Evolutionary conservation across 1,140 invertebrate species (phyloP).

Genomic region (Aphelenchoides avenae): DNA sequence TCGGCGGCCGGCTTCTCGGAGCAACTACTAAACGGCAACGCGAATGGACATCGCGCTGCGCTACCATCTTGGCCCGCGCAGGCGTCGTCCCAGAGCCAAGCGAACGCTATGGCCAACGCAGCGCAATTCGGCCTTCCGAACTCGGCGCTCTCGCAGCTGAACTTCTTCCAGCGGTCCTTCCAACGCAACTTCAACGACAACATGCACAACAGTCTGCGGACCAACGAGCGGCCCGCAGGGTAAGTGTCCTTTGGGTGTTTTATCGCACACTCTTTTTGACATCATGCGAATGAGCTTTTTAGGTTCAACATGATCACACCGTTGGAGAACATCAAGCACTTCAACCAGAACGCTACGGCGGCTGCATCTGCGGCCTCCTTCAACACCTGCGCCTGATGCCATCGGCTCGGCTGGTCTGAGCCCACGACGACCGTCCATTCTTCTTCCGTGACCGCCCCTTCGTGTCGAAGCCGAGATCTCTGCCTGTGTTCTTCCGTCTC

Average conservation of each 20-base stretch:
- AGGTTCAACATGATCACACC: conserved; percentile 59
- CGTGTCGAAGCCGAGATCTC: no score
- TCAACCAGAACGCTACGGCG: conserved; percentile 43
- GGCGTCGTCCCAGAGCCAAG: not conserved
- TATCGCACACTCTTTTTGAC: conserved; percentile 3
- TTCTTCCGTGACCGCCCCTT: no score
- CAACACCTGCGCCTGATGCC: no score
- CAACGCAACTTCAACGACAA: conserved; percentile 26
- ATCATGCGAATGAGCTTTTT: conserved; percentile 5
- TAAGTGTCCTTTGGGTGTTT: conserved; percentile 13
- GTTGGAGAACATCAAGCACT: conserved; percentile 55
- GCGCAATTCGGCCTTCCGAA: conserved; percentile 35
- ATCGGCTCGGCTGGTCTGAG: no score
- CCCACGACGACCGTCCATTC: no score
- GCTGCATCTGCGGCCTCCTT: conserved; percentile 24
- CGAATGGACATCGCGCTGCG: not conserved
- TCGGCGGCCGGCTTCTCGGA: conserved; percentile 50
- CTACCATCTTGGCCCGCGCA: conserved; percentile 2
- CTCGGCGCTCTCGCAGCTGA: conserved; percentile 37
- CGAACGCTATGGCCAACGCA: conserved; percentile 24
- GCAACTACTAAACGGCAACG: not conserved
- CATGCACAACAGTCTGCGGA: conserved; percentile 12
- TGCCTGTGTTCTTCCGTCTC: no score
- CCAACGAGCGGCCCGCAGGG: conserved; percentile 18
- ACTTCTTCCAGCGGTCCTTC: conserved; percentile 47